These are phyloP conservation scores for Nymphalis c-album DNA, from an alignment of 2,888 invertebrate genomes.

Conservation along the genomic window DNA sequence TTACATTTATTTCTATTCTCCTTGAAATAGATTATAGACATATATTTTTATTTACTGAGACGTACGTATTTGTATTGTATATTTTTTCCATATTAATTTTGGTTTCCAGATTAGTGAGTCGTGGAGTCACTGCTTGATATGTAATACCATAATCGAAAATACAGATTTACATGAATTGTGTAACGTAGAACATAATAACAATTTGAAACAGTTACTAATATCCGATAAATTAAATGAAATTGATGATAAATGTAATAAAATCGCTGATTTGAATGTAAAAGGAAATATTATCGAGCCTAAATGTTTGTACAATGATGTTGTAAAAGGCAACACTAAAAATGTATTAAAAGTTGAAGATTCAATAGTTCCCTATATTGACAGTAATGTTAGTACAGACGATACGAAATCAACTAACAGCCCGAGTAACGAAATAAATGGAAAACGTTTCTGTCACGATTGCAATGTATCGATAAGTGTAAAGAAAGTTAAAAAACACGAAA, in stretches of 20 bases:
- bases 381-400: not conserved
- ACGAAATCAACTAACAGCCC: not conserved
- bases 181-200: slow-evolving; percentile 13
- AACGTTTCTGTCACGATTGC: not conserved
- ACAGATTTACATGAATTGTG: slow-evolving; percentile 28
- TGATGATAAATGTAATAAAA: not conserved
- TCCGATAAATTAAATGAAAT: slow-evolving; percentile 8
- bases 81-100: too few relatives aligned
- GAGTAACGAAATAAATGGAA: not conserved
- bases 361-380: too few relatives aligned
- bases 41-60: too few relatives aligned
- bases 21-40: too few relatives aligned
- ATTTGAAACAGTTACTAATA: slow-evolving; percentile 13
- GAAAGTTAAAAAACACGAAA: not conserved
- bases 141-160: slow-evolving; percentile 40
- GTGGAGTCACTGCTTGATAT: slow-evolving; percentile 43
- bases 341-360: too few relatives aligned
- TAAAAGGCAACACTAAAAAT: too few relatives aligned
- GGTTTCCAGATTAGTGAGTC: slow-evolving; percentile 37
- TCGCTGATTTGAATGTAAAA: not conserved
- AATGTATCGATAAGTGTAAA: not conserved
- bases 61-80: too few relatives aligned
- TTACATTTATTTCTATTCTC: too few relatives aligned
- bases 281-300: not conserved
- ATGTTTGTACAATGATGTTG: not conserved